Conservation (phyloP, 1,140 invertebrate species). For the Proctacanthus coquilletti region DNA sequence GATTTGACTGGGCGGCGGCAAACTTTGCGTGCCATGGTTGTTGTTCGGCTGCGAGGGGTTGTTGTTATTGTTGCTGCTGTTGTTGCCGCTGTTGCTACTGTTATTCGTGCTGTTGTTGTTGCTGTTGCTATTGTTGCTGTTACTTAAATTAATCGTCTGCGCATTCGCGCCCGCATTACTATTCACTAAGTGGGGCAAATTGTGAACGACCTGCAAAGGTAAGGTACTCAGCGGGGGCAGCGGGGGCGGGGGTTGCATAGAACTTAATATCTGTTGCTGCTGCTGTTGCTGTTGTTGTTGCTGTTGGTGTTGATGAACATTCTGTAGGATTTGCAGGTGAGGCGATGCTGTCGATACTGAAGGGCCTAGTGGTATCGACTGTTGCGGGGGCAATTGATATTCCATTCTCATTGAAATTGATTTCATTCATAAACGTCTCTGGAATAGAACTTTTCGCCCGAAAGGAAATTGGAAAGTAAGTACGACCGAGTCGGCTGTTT, state of each 20-base stretch:
- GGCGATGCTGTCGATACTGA: conserved; percentile 6
- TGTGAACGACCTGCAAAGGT: conserved; percentile 26
- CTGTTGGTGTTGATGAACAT: conserved; percentile 17
- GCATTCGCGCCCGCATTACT: conserved; percentile 18
- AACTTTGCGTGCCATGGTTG: conserved; percentile 20
- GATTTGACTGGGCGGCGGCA: conserved; percentile 24
- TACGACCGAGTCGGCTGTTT: no score
- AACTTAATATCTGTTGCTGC: conserved; percentile 12
- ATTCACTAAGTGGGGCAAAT: conserved; percentile 26
- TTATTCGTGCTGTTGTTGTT: background rate
- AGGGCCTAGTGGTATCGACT: conserved; percentile 16
- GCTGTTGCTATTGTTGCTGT: background rate
- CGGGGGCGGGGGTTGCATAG: conserved; percentile 15
- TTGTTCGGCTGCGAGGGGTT: conserved; percentile 17
- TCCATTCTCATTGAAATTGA: conserved; percentile 30
- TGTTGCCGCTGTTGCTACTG: conserved; percentile 1
- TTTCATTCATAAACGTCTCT: no score
- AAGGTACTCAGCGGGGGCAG: conserved; percentile 23
- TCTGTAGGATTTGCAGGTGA: conserved; percentile 9
- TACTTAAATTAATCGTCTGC: background rate
- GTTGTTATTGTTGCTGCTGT: conserved; percentile 2
- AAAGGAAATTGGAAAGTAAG: no score
- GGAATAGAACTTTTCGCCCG: no score
- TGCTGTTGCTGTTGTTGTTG: conserved; percentile 16
- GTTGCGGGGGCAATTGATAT: conserved; percentile 33